Base-by-base conservation (phyloP, 1,140 invertebrate species). In the Choristoneura fumiferana region DNA sequence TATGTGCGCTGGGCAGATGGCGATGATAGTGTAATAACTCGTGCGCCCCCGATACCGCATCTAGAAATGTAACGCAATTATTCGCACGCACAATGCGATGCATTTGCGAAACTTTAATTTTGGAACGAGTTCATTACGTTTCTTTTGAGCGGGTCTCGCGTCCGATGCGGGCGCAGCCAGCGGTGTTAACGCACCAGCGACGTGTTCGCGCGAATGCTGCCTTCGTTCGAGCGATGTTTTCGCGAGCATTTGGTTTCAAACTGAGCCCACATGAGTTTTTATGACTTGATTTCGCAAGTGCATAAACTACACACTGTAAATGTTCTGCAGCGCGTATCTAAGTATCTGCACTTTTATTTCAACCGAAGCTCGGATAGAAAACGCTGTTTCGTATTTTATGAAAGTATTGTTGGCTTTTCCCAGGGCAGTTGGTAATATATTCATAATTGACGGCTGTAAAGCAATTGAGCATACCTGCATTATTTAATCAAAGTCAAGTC, bases 1-100 rank as follows among this genome's bases (percentile, higher is more conserved):
- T 85, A 87, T 85, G 72, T 62, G 61, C 76, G 71, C 43, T 68
- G 61, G 70, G 57, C 71, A 80, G 84, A 85, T 87, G 75, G 61
- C 62, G 59, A 64, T 76, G 83, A 86, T 86, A 86, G 65, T 62
- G 58, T 69, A 63, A 69, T 74, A 71, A 63, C 54, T 57, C 57
- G n/a, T n/a, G n/a, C n/a, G 66, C 49, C 60, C 73, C 71, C 69
- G 56, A 57, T 76, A 73, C 69, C 67, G 66, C 69, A 76, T 69
- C 82, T 87, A 83, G 78, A 87, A 87, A 84, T 66, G 64, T 79
- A 84, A 83, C 76, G 73, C 62, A 78, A 85, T 87, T 85, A 87
- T 81, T 79, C 78, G 75, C 84, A 87, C 84, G 82, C 84, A 87
- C 64, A 64, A 58, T 57, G 64, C 71, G 54, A 62, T 43, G 60